Evolutionary conservation across 2,797 vertebrate genomes (phyloP).

Genomic region (Eulemur coronatus): DNA sequence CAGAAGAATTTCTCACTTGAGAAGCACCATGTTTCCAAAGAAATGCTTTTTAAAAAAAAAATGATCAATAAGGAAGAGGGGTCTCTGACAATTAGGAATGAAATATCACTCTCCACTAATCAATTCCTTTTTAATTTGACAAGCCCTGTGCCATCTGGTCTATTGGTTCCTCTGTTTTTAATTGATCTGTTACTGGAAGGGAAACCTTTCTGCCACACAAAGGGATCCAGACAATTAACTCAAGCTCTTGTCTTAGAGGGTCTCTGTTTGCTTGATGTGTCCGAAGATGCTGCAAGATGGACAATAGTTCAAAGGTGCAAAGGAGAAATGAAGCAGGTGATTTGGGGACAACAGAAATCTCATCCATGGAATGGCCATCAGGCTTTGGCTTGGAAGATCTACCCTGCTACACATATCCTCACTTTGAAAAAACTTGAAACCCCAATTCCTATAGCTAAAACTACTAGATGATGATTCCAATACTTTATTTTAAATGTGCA

Average conservation of each 20-base stretch:
- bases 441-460: neutral
- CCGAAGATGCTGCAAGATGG: neutral
- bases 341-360: neutral
- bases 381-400: neutral
- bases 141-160: neutral
- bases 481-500: conserved; percentile 25
- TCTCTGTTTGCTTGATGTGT: neutral
- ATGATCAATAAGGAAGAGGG: neutral
- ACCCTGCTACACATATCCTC: neutral
- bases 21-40: neutral
- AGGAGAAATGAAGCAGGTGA: neutral
- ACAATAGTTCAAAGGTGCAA: neutral
- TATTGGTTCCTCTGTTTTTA: neutral
- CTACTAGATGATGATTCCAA: neutral
- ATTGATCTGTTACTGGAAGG: neutral
- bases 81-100: neutral
- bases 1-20: conserved; percentile 24
- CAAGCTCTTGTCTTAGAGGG: neutral
- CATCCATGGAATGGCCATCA: neutral
- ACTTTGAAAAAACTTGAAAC: conserved; percentile 19
- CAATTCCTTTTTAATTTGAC: neutral
- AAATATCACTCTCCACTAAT: conserved; percentile 2
- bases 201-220: neutral
- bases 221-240: neutral
- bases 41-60: neutral